Evolutionary conservation across 2,888 invertebrate genomes (phyloP).

Genomic region (Callyntrura guangdongensis): DNA sequence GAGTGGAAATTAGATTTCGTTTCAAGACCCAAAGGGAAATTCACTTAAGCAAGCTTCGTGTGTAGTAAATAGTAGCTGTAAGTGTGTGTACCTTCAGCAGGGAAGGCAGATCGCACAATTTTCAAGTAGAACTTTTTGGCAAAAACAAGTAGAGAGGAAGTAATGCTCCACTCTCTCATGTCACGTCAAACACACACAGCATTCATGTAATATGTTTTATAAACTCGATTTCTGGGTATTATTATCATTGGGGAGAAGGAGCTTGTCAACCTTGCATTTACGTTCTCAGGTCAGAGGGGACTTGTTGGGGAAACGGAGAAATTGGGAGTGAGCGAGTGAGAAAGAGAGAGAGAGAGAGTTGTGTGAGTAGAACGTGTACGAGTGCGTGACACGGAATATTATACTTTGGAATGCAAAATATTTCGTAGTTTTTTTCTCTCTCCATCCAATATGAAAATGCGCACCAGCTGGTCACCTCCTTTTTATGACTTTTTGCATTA

Average conservation of each 20-base stretch:
- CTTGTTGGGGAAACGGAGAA: not conserved
- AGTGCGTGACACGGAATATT: not conserved
- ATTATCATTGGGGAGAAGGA: not conserved
- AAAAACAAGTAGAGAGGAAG: not conserved
- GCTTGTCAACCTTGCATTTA: not conserved
- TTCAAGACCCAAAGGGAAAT: not conserved
- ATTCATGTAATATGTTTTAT: too few relatives aligned
- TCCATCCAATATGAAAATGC: not conserved
- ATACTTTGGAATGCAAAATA: not conserved
- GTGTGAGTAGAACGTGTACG: not conserved
- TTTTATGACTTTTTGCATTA: not conserved
- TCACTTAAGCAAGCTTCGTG: slow-evolving; percentile 13
- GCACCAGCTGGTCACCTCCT: not conserved
- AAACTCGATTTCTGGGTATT: too few relatives aligned
- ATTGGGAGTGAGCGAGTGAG: not conserved
- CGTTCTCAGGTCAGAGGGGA: not conserved
- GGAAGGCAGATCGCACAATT: not conserved
- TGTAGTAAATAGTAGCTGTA: slow-evolving; percentile 6
- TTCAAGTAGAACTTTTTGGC: not conserved
- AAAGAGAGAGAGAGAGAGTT: not conserved
- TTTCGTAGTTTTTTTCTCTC: not conserved
- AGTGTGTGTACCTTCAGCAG: not conserved
- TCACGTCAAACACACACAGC: not conserved
- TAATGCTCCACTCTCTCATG: not conserved
- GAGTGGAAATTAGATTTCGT: slow-evolving; percentile 60